Evolutionary conservation across 1,140 invertebrate genomes (phyloP).

Genomic region (Melanaphis sacchari): DNA sequence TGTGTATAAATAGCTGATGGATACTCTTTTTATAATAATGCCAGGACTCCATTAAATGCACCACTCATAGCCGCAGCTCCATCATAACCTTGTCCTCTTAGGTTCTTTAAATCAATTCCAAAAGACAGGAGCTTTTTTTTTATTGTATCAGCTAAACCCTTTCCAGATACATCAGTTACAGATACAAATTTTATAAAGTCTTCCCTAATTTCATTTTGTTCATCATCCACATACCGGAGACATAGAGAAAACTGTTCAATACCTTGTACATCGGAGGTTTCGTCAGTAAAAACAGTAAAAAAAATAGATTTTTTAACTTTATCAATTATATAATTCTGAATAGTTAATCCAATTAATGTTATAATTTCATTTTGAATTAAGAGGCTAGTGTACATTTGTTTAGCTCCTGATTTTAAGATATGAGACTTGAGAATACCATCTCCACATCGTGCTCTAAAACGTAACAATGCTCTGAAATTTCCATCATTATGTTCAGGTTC

Average conservation of each 20-base stretch:
- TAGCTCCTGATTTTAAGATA: conserved; percentile 18
- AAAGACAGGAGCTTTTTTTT: not conserved
- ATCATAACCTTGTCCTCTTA: conserved; percentile 61
- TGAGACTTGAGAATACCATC: conserved; percentile 38
- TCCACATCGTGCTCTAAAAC: conserved; percentile 58
- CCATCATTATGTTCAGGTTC: conserved; percentile 60
- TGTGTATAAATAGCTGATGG: conserved; percentile 61
- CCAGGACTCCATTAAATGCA: conserved; percentile 61
- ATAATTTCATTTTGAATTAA: conserved; percentile 60
- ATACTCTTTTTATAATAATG: conserved; percentile 62
- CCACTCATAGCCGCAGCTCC: conserved; percentile 62
- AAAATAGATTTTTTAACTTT: conserved; percentile 56
- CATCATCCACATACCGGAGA: conserved; percentile 57
- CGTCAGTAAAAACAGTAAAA: conserved; percentile 58
- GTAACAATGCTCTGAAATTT: no score
- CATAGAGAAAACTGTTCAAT: conserved; percentile 60
- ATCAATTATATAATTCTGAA: conserved; percentile 50
- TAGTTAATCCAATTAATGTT: conserved; percentile 52
- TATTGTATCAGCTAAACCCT: conserved; percentile 57
- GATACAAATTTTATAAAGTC: conserved; percentile 61
- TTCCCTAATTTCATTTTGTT: conserved; percentile 48
- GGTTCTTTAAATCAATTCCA: not conserved
- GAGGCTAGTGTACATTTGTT: conserved; percentile 52
- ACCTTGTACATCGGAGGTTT: conserved; percentile 58
- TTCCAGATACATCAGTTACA: conserved; percentile 60